Base-by-base conservation (phyloP, 1,140 invertebrate genomes). In the Drosophila funebris region DNA sequence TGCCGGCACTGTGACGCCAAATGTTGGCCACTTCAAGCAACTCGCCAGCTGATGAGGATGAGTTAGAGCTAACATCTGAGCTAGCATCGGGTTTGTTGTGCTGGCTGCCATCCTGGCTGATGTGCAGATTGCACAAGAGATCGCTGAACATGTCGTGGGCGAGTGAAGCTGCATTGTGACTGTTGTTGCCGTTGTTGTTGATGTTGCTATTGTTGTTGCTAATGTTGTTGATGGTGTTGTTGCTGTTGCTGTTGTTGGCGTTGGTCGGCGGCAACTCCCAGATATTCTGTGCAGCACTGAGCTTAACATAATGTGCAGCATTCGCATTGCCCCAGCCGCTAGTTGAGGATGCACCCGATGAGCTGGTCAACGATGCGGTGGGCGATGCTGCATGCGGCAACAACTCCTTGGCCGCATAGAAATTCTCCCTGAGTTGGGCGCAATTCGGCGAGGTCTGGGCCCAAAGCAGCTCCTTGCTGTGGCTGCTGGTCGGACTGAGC, bases 381-480 rank as follows among this genome's bases (percentile, higher is more conserved):
- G 89, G 88, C 9, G 89, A 90, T 52, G 78, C 84, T 4, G 88
- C 77, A 57, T 88, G 82, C 6, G 62, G 83, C 46, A 73, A 33
- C 43, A 70, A 29, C 3, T 84, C 76, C 37, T 77, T 87, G 48
- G 64, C 53, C 11, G 63, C 69, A 56, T 75, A 80, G 71, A 69
- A 84, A 62, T 61, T 74, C 63, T 90, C 82, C 74, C 79, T 87
- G 68, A 90, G 78, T 62, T 72, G 46, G 29, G 16, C 54, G 41
- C 39, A 61, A 13, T 58, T 72, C 56, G 90, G 89, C 20, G 90
- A 91, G 4, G 76, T 81, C 63, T 90, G 90, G 3, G 84, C 53
- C 79, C 91, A 90, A 14, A 92, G 71, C 60, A 87, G 73, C 63
- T 92, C 91, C 64, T 92, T 92, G 77, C 91, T 81, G 67, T 90